Base-by-base conservation (phyloP, 2,797 vertebrate species). In the Amniataba percoides region DNA sequence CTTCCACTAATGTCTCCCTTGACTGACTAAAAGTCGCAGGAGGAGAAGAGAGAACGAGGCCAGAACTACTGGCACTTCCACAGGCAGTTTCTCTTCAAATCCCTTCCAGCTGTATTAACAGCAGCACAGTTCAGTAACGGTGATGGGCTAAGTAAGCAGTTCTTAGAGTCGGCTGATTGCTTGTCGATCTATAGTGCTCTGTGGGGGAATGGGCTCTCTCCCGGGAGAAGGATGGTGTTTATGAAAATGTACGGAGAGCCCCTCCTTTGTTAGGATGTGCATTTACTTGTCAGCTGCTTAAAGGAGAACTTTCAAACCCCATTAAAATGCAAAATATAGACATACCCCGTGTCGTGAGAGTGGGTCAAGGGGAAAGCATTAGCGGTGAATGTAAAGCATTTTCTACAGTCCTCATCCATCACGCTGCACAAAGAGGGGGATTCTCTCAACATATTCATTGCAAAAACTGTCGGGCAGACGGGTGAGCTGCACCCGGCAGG, bases 21-120 rank as follows among this genome's bases (percentile, higher is more conserved):
- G 84, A 85, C 90, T 80, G 80, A 71, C 80, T 77, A 21, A 78
- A 86, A 5, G 67, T 80, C 83, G 77, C 52, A 70, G 74, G 75
- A 88, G 81, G 69, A 78, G 82, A 55, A 64, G 67, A 66, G 77
- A 77, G 83, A 79, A 82, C 39, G 77, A 88, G 78, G 71, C 60
- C 39, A 62, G 77, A 66, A 49, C 62, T 67, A 39, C 27, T 40
- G 86, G 78, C 85, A 78, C 81, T 90, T 84, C 74, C 60, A 78
- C 77, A 74, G 74, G 31, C 67, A 25, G 49, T 74, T 57, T 40
- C 31, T 36, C 55, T 49, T 66, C 48, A 87, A 85, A 88, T 89
- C 78, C 84, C 81, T 85, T 90, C 87, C 90, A 88, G 86, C 83
- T 84, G 88, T 83, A 89, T 87, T 89, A 86, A 88, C 86, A 83